Percentiles rank a stretch among this genome's conserved stretches.
Evolutionary conservation across 2,797 vertebrate genomes (phyloP).

Genomic region (Neosilurus hyrtlii): DNA sequence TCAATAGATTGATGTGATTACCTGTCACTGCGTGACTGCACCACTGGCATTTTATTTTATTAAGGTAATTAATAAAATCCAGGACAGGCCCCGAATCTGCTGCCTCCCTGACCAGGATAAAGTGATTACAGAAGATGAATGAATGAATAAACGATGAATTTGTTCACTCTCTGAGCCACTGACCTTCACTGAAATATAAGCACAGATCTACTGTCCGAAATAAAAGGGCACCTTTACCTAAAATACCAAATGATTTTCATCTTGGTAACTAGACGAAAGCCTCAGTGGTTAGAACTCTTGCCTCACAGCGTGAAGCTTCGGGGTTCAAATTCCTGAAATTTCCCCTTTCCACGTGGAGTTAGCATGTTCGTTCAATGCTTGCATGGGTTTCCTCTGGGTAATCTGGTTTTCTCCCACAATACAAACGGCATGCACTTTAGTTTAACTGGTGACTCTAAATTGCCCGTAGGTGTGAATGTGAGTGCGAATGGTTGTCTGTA

Average conservation of each 20-base stretch:
- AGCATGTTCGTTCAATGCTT: too few species aligned
- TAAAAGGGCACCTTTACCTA: background rate
- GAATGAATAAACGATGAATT: constrained; percentile 5
- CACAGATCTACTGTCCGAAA: background rate
- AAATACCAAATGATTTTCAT: background rate
- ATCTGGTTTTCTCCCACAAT: too few species aligned
- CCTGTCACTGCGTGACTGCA: background rate
- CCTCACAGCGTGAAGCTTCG: too few species aligned
- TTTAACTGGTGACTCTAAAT: too few species aligned
- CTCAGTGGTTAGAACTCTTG: too few species aligned
- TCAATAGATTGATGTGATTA: background rate
- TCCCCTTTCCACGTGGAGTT: too few species aligned
- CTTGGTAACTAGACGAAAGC: too few species aligned
- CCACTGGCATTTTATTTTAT: background rate
- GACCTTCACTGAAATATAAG: constrained; percentile 1
- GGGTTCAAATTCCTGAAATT: too few species aligned
- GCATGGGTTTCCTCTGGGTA: too few species aligned
- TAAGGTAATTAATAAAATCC: background rate
- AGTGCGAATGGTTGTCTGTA: too few species aligned
- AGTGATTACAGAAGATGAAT: background rate
- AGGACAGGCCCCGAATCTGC: background rate
- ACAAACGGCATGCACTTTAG: too few species aligned
- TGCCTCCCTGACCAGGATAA: background rate
- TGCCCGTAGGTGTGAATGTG: too few species aligned
- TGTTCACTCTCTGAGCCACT: background rate